Base-by-base conservation (phyloP, 2,888 invertebrate genomes). In the Xanthia togata region DNA sequence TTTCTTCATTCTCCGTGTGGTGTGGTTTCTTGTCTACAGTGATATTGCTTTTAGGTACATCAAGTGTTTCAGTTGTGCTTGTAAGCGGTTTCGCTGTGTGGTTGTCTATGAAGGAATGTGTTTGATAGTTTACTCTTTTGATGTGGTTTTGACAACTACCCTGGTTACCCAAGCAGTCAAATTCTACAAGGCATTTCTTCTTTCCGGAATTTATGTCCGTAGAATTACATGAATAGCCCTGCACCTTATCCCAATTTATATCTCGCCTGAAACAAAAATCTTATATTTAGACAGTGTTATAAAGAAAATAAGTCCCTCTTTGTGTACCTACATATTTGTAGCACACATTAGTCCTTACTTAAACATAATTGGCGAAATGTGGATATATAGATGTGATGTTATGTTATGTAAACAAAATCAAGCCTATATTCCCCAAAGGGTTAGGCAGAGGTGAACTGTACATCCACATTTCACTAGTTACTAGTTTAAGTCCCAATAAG, bases 151-250 rank as follows among this genome's bases (percentile, higher is more conserved):
- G 4, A 35, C 78, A 82, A 17, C 20, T 0, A 4, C 14, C 4
- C 0, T 12, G 3, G 14, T 12, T 50, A 12, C 44, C 55, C 2
- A 5, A 0, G 12, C 64, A 84, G 2, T 73, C 26, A 0, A 82
- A 71, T 53, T 85, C 85, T 26, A 79, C 12, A 17, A 76, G 1
- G 14, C 85, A 84, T 11, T 53, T 57, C 26, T 73, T 73, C n/a
- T 73, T 70, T 41, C 14, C 35, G 1, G 26, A 2, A 2, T 62
- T 31, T 57, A 47, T 26, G 20, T 64, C 41, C n/a, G 73, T 73
- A 55, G 76, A 55, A 50, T 82, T 76, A 50, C 75, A 70, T 31
- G 73, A 67, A 17, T 57, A 60, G 20, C 9, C 31, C 26, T 57
- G 50, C 26, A 70, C 55, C 6, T 62, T 26, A 44, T 63, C 47